Evolutionary conservation across 2,797 vertebrate genomes (phyloP), one percentile per base, ranked within the genome.

Genomic region (Triplophysa bombifrons): DNA sequence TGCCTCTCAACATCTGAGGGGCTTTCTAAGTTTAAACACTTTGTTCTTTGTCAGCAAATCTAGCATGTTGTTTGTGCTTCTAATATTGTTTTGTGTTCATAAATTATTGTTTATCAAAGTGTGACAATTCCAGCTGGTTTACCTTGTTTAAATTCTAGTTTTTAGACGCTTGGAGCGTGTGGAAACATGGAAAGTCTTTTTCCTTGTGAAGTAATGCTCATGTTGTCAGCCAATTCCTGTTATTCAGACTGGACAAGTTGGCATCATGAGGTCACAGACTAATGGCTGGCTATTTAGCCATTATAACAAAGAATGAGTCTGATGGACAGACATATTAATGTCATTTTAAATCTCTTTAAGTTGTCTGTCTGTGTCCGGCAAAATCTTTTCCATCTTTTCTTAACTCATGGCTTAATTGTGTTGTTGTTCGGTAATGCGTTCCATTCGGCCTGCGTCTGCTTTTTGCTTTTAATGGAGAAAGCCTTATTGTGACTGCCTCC

Each of bases 241-340:
- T 83, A 72, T 88, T 68, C 80, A 76, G 81, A 85, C 85, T 81
- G 78, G 80, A 82, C 80, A 65, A 64, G 86, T 91, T 89, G 79
- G 88, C 88, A 78, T 90, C 87, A 88, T 85, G 90, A 91, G 89
- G 81, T 82, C 87, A 80, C 80, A 63, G 60, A 69, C 81, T 88
- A 87, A 92, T 90, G 85, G 80, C 76, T 34, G 66, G 60, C 80
- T 86, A 82, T 80, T 78, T 85, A 84, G 83, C 82, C 80, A 79
- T 66, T 86, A 84, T 80, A 76, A 87, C 84, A 78, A 63, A 78
- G 79, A 83, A 75, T 83, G 64, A 78, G 71, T 65, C 27, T 80
- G 80, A 87, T 86, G 87, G 80, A 87, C 79, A 88, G 83, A 86
- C 72, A 82, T 63, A 34, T 78, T 84, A 89, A 90, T 84, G 88